A percentile compares a stretch with the other conserved stretches of the same genome.
These are phyloP conservation scores for Pangasianodon hypophthalmus DNA, from an alignment of 2,113 vertebrate genomes.

Conservation along the genomic window DNA sequence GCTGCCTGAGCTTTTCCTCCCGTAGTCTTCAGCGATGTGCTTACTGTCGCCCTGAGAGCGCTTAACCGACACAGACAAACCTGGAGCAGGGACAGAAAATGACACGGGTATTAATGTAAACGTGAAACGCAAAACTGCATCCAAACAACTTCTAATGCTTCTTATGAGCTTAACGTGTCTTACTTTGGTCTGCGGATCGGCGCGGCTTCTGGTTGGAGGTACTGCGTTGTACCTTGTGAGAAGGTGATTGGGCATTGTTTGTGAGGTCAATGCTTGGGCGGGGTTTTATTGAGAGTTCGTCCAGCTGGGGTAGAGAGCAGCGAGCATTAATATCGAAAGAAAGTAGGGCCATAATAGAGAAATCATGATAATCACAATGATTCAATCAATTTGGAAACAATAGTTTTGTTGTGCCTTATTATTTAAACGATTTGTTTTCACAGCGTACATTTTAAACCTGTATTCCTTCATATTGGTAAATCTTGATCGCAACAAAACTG, in stretches of 20 bases:
- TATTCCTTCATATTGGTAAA: background rate
- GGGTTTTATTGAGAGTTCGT: constrained; percentile 75
- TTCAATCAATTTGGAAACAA: background rate
- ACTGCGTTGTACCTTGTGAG: constrained; percentile 81
- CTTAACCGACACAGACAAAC: constrained; percentile 76
- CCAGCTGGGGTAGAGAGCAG: constrained; percentile 65
- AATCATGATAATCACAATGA: background rate
- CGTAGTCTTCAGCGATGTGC: constrained; percentile 72
- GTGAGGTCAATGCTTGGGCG: constrained; percentile 73
- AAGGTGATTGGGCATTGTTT: constrained; percentile 78
- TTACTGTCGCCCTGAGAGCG: constrained; percentile 77
- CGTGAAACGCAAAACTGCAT: background rate
- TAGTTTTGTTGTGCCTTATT: background rate
- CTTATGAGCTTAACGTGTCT: background rate
- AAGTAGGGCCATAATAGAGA: background rate
- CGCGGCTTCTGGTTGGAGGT: constrained; percentile 82
- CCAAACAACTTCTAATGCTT: background rate
- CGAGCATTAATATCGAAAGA: background rate
- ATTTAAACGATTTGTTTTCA: background rate
- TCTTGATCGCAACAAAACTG: background rate
- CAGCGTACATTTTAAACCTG: background rate
- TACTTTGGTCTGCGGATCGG: constrained; percentile 81
- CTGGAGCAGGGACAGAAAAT: constrained; percentile 33
- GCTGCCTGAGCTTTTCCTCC: constrained; percentile 73
- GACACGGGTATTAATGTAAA: background rate